A percentile compares a stretch with the other conserved stretches of the same genome.
phyloP scores from a whole-genome alignment of 1,140 invertebrate genomes.

The Zaprionus davidi region DNA sequence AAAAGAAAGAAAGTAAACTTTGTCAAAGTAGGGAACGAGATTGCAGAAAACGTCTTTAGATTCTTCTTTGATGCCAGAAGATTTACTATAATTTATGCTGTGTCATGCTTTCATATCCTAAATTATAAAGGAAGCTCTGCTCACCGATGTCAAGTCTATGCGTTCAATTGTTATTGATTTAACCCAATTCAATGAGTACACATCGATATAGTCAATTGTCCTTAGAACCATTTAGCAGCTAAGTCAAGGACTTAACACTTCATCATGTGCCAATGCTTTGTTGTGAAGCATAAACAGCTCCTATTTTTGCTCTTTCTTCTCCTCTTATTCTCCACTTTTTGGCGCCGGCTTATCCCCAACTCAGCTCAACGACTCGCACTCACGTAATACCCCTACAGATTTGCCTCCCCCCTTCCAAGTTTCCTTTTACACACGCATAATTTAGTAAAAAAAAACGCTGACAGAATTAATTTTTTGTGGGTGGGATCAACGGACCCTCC shows the following conservation, averaged over 20 bases:
- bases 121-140: too few species aligned
- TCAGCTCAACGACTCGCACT: slow-evolving; percentile 10
- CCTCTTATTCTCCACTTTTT: not conserved
- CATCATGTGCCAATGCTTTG: slow-evolving; percentile 37
- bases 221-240: not conserved
- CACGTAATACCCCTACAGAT: not conserved
- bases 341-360: not conserved
- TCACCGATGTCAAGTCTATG: too few species aligned
- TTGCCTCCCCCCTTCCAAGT: not conserved
- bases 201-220: not conserved
- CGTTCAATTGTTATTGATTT: not conserved
- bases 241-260: slow-evolving; percentile 50
- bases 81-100: too few species aligned
- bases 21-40: too few species aligned
- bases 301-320: not conserved
- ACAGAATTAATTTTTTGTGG: slow-evolving; percentile 61
- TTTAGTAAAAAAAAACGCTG: slow-evolving; percentile 47
- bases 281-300: slow-evolving; percentile 51
- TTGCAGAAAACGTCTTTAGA: too few species aligned
- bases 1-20: too few species aligned
- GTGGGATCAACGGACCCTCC: slow-evolving; percentile 9
- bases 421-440: slow-evolving; percentile 38
- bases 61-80: too few species aligned
- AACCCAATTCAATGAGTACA: slow-evolving; percentile 7
- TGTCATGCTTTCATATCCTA: too few species aligned